These are phyloP conservation scores for Rhinophrynus dorsalis DNA, from an alignment of 2,797 vertebrate species.

Conservation along the genomic window DNA sequence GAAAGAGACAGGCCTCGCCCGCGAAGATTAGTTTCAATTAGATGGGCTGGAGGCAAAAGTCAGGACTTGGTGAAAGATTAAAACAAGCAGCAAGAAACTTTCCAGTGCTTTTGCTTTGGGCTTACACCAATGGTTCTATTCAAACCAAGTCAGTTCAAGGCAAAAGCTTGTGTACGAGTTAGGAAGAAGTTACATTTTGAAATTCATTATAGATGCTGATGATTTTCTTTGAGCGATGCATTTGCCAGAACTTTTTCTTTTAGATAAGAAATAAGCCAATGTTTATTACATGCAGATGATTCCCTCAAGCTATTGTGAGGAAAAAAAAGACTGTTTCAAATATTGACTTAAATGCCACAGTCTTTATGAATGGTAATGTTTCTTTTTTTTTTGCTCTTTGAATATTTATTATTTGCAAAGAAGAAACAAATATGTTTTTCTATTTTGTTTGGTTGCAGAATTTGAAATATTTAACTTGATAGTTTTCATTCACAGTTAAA, in stretches of 20 bases:
- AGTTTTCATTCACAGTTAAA: too few relatives aligned
- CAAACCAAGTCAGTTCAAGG: conserved; percentile 73
- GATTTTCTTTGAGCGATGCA: conserved; percentile 53
- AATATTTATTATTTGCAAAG: too few relatives aligned
- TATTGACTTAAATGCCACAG: too few relatives aligned
- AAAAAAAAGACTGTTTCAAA: conserved; percentile 1
- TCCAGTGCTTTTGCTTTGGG: conserved; percentile 67
- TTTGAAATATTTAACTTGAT: too few relatives aligned
- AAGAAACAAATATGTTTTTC: too few relatives aligned
- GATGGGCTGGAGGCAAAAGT: conserved; percentile 92
- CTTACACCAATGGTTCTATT: conserved; percentile 67
- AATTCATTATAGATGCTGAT: conserved; percentile 49
- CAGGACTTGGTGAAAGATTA: conserved; percentile 81
- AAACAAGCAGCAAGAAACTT: conserved; percentile 78
- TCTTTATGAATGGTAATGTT: too few relatives aligned
- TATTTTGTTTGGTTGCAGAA: too few relatives aligned
- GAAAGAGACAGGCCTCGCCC: conserved; percentile 93
- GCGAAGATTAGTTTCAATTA: conserved; percentile 98
- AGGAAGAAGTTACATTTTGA: conserved; percentile 63
- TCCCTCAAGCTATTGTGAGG: conserved; percentile 14
- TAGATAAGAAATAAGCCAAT: conserved; percentile 30
- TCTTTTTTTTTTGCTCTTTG: too few relatives aligned
- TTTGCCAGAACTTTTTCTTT: conserved; percentile 38
- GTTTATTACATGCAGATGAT: conserved; percentile 39
- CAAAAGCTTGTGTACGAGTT: conserved; percentile 62